Base-by-base conservation (phyloP, 2,888 invertebrate species). In the Shargacucullia verbasci region DNA sequence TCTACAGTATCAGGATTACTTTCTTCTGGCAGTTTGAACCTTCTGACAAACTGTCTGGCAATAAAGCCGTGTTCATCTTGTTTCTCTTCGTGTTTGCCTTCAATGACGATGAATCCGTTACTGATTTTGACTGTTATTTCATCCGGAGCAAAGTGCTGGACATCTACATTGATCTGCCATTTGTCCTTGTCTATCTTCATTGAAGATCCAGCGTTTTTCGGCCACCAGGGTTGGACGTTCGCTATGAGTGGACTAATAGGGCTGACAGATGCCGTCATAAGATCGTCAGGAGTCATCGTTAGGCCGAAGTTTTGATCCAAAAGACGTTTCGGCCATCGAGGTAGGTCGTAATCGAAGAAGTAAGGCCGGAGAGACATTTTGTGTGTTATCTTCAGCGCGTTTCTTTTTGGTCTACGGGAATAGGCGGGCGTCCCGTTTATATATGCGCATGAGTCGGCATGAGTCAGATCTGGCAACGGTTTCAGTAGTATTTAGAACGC, bases 1-100 rank as follows among this genome's bases (percentile, higher is more conserved):
- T 95, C 95, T 0, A 98, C 96, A 12, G 95, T 94, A 56, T 95
- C 95, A n/a, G 96, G 89, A 73, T 97, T 95, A 40, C 96, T 95
- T 11, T 95, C 96, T 75, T 96, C 95, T 1, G 98, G 97, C 38
- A 98, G 82, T 37, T 95, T 90, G 80, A 97, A 98, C 58, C 96
- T 95, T 46, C 87, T 78, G 0, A 95, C 92, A 73, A 98, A 97
- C 73, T 97, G 96, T 41, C 97, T 94, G 0, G 96, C 96, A 47
- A 97, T 95, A 67, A 94, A 96, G 0, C 97, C 97, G 75, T 97
- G 96, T 33, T 96, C 95, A 71, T 97, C 97, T 66, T 95, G 95
- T 73, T 96, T 96, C 73, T 97, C 97, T 74, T 97, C 96, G 78
- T 98, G 97, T 80, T 96, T 97, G 0, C 96, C 97, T 84, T 97